Evolutionary conservation across 2,888 invertebrate genomes (phyloP), one percentile per base, ranked within the genome.

Genomic region (Chloroclystis v-ata): DNA sequence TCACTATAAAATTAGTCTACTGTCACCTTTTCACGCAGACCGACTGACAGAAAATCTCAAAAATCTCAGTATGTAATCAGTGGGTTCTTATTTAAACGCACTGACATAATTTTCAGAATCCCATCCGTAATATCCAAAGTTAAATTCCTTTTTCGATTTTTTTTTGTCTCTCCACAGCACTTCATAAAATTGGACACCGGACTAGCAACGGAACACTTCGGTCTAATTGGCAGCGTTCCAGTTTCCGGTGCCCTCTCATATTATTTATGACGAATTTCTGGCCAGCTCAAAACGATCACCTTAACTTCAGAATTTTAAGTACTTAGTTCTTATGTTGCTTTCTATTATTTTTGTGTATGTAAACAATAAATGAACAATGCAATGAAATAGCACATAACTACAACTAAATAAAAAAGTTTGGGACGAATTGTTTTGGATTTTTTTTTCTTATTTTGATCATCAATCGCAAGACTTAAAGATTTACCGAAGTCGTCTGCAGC

Each of bases 181-280:
- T 60, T 59, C 54, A 60, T 65, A 57, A 63, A 53, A 54, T 56
- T 57, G 58, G 58, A 59, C 59, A 58, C 47, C 57, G 58, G 53
- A 47, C 63, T 54, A 56, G 60, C 53, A 61, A 56, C 62, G 56
- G 56, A 62, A 60, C 59, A 63, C 60, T 61, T 49, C 58, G 59
- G 53, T 56, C 63, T 74, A 74, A 75, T 74, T 75, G 73, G 71
- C 65, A 49, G 53, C 62, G 67, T 56, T 61, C 71, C 64, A 67
- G 65, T 67, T 65, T 65, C 57, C 54, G 47, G 47, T 52, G 43
- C 44, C 48, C 63, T 61, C 64, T 65, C 61, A 63, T 68, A 68
- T 69, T 63, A 69, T 72, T 74, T 71, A 71, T 67, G 60, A 57
- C 56, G 60, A 59, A 57, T 62, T 62, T 54, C 60, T 55, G 54